These are phyloP conservation scores for Aspidiotus destructor DNA, from an alignment of 2,888 invertebrate genomes.

Conservation along the genomic window DNA sequence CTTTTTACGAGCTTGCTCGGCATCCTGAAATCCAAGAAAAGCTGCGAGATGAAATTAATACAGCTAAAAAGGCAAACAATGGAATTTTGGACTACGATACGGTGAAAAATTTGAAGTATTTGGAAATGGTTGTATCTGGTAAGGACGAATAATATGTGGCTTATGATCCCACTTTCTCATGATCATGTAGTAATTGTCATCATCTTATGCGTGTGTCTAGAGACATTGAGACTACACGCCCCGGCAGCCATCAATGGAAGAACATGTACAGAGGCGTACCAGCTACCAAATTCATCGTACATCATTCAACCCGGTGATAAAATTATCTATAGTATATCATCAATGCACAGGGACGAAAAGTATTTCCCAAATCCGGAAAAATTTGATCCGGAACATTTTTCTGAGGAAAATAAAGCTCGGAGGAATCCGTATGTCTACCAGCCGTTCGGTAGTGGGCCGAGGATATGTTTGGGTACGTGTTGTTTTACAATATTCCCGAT, in stretches of 20 bases:
- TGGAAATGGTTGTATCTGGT: constrained; percentile 41
- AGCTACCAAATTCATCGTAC: too few species aligned
- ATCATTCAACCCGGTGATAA: too few species aligned
- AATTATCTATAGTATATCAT: constrained; percentile 35
- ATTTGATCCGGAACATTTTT: constrained; percentile 54
- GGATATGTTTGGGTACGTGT: constrained; percentile 49
- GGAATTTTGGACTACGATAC: constrained; percentile 39
- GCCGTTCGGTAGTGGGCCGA: constrained; percentile 52
- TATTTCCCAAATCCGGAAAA: constrained; percentile 53
- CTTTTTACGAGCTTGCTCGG: constrained; percentile 47
- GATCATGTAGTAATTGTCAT: too few species aligned
- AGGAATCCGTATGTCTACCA: constrained; percentile 49
- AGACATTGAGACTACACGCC: too few species aligned
- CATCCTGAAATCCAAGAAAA: constrained; percentile 46
- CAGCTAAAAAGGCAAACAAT: constrained; percentile 43
- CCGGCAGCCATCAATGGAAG: too few species aligned
- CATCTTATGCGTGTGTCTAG: too few species aligned
- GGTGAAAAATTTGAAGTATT: constrained; percentile 40
- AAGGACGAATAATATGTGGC: background rate
- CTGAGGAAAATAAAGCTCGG: constrained; percentile 47
- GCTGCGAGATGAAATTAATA: constrained; percentile 44
- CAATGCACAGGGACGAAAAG: constrained; percentile 51
- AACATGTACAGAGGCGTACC: too few species aligned
- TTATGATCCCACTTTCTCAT: too few species aligned
- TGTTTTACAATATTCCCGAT: too few species aligned